phyloP scores from a whole-genome alignment of 2,888 invertebrate species.

The Hylaea fasciaria region DNA sequence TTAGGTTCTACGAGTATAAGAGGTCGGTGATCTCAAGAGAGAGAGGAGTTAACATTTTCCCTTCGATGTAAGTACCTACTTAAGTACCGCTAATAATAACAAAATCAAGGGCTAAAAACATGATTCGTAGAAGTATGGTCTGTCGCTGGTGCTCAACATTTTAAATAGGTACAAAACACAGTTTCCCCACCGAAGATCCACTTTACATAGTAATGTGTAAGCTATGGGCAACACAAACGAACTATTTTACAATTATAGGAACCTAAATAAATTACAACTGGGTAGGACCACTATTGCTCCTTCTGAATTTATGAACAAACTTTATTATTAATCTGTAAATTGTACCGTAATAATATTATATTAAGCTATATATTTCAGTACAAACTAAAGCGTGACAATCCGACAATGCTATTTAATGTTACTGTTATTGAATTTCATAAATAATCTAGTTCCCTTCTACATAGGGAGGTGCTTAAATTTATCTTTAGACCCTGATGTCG shows the following conservation, averaged over 20 bases:
- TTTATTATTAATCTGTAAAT: conserved; percentile 16
- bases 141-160: no score
- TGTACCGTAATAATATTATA: conserved; percentile 11
- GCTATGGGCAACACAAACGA: conserved; percentile 8
- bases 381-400: background rate
- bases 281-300: conserved; percentile 12
- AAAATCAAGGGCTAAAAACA: no score
- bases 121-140: no score
- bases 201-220: background rate
- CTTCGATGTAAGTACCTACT: no score
- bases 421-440: background rate
- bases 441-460: background rate
- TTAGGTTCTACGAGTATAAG: no score
- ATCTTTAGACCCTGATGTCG: background rate
- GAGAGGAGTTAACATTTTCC: no score
- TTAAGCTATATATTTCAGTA: background rate
- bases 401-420: no score
- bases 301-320: conserved; percentile 18
- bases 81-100: no score
- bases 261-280: conserved; percentile 20
- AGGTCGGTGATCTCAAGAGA: no score
- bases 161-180: no score
- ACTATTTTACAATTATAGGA: conserved; percentile 10
- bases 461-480: no score
- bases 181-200: background rate